Evolutionary conservation across 2,797 vertebrate species (phyloP).

Genomic region (Hyperoplus lanceolatus): DNA sequence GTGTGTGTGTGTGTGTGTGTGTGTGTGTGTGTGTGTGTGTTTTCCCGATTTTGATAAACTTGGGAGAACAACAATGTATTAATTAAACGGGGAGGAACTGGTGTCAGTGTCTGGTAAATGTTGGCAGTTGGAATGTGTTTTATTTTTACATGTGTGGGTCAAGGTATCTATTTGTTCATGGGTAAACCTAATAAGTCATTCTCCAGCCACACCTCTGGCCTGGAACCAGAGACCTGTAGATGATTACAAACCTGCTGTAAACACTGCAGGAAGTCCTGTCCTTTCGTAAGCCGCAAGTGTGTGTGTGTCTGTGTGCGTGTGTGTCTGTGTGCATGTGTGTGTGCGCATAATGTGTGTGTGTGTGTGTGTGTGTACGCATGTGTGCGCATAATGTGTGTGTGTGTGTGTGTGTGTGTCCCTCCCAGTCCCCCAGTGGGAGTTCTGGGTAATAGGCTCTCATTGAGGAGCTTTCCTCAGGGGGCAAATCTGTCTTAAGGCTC

Average conservation of each 20-base stretch:
- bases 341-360: conserved; percentile 15
- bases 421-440: conserved; percentile 48
- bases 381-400: conserved; percentile 17
- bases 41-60: background rate
- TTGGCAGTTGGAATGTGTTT: background rate
- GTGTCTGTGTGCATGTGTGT: conserved; percentile 15
- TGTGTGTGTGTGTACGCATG: conserved; percentile 18
- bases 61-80: background rate
- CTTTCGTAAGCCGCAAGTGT: background rate
- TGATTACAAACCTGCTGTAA: conserved; percentile 3
- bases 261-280: background rate
- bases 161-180: background rate
- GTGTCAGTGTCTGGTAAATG: background rate
- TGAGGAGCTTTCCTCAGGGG: conserved; percentile 48
- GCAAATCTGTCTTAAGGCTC: conserved; percentile 47
- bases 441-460: conserved; percentile 64
- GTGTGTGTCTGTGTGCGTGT: conserved; percentile 14
- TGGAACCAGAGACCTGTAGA: background rate
- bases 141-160: background rate
- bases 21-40: no score
- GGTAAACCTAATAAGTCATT: background rate
- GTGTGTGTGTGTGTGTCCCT: background rate
- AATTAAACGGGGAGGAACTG: background rate
- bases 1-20: no score
- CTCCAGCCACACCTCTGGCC: background rate